phyloP scores from a whole-genome alignment of 1,140 invertebrate genomes.

The Drosophila ogumai region DNA sequence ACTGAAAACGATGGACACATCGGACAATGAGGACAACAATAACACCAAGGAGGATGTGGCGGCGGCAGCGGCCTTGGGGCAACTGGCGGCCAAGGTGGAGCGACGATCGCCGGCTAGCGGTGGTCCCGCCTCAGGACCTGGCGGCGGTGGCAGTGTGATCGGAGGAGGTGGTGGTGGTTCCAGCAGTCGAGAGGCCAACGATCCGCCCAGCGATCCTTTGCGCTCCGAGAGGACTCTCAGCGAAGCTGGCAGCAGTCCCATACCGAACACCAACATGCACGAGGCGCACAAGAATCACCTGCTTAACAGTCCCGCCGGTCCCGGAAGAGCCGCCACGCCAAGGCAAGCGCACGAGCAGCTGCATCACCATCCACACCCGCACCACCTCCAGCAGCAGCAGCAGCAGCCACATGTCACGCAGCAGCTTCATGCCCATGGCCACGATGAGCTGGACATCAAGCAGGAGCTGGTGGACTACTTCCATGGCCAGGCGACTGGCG shows the following conservation, averaged over 20 bases:
- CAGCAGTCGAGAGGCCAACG: conserved; percentile 35
- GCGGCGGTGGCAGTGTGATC: conserved; percentile 4
- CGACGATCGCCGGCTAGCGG: conserved; percentile 56
- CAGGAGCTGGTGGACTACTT: conserved; percentile 80
- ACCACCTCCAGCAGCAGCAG: conserved; percentile 33
- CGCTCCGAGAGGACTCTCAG: conserved; percentile 32
- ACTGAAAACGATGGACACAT: conserved; percentile 79
- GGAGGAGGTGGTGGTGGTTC: conserved; percentile 28
- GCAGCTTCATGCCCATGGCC: conserved; percentile 25
- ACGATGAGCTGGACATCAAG: conserved; percentile 77
- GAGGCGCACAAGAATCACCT: conserved; percentile 81
- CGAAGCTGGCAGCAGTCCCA: conserved; percentile 79
- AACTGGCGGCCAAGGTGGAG: conserved; percentile 70
- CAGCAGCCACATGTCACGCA: conserved; percentile 7
- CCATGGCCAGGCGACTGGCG: conserved; percentile 50
- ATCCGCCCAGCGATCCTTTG: conserved; percentile 26
- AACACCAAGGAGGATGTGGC: conserved; percentile 67
- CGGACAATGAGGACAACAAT: conserved; percentile 77
- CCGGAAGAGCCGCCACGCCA: conserved; percentile 46
- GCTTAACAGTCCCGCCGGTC: conserved; percentile 47
- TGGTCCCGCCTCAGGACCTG: conserved; percentile 7
- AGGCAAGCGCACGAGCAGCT: conserved; percentile 69
- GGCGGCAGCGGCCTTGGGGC: conserved; percentile 57
- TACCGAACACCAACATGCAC: conserved; percentile 80
- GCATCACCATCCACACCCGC: conserved; percentile 52